Evolutionary conservation across 2,113 vertebrate genomes (phyloP).

Genomic region (Mormyrus iriodes): DNA sequence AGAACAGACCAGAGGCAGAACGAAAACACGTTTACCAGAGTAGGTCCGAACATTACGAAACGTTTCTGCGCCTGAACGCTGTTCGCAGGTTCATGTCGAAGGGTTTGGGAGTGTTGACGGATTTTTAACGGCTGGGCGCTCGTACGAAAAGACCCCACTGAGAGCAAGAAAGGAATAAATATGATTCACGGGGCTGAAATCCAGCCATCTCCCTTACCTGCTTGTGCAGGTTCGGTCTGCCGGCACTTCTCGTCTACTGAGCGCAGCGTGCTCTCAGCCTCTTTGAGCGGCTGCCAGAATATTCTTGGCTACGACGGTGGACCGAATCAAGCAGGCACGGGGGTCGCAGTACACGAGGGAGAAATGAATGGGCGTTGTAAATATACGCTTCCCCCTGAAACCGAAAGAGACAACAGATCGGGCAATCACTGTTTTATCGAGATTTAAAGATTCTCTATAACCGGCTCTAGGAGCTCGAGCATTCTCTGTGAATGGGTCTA

Average conservation of each 20-base stretch:
- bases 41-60: neutral
- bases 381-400: slow-evolving; percentile 12
- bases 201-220: slow-evolving; percentile 10
- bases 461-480: neutral
- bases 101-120: neutral
- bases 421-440: slow-evolving; percentile 6
- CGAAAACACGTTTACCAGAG: neutral
- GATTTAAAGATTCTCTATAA: neutral
- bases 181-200: slow-evolving; percentile 15
- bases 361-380: slow-evolving; percentile 7
- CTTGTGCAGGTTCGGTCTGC: neutral
- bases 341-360: neutral
- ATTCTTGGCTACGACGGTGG: slow-evolving; percentile 24
- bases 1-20: neutral
- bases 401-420: neutral
- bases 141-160: slow-evolving; percentile 1
- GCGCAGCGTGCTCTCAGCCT: neutral
- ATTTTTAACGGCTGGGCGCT: neutral
- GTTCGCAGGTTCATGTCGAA: neutral
- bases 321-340: slow-evolving; percentile 22
- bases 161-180: slow-evolving; percentile 2
- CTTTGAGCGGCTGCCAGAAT: slow-evolving; percentile 24
- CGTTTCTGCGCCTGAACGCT: neutral
- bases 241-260: neutral
- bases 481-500: neutral